Evolutionary conservation across 2,797 vertebrate species (phyloP), one percentile per base, ranked within the genome.

Genomic region (Gephyroberyx darwinii): DNA sequence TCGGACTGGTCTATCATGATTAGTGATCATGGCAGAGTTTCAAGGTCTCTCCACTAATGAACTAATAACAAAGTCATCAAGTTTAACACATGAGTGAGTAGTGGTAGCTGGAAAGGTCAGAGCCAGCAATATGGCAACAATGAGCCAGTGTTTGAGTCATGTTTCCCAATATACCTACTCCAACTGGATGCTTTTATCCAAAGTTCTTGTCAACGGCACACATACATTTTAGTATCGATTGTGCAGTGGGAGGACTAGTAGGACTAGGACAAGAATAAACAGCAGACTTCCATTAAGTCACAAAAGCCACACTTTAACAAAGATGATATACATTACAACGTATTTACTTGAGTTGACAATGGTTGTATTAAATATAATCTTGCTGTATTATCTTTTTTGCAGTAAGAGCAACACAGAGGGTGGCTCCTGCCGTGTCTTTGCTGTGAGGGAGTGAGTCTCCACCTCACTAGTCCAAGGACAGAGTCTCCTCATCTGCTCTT

Each of bases 331-430:
- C 14, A 58, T 50, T 65, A 30, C 17, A 0, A 56, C 50, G 4
- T 22, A 48, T 69, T 73, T 54, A 57, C 65, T 45, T 66, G 17
- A 47, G 2, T 26, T 55, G 5, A 59, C 5, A n/a, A 4, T 64
- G 48, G 17, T 51, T 64, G 33, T n/a, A 30, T 13, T 9, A 22
- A 69, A 47, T 26, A 5, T 66, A 68, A 83, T 45, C 37, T 82
- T 77, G 76, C 41, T 71, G n/a, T 80, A 0, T 61, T 33, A 1
- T 75, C 19, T 81, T n/a, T 86, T 61, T 89, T 88, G 20, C 88
- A 95, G 94, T 85, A 92, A 91, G 86, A 90, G 89, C 83, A 90
- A 88, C 81, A 70, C 74, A 50, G 92, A 94, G 6, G 94, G 94
- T n/a, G 89, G 81, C 47, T 92, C 94, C 1, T 95, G 94, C 87